phyloP scores from a whole-genome alignment of 2,888 invertebrate species.

The Onthophagus sagittarius region DNA sequence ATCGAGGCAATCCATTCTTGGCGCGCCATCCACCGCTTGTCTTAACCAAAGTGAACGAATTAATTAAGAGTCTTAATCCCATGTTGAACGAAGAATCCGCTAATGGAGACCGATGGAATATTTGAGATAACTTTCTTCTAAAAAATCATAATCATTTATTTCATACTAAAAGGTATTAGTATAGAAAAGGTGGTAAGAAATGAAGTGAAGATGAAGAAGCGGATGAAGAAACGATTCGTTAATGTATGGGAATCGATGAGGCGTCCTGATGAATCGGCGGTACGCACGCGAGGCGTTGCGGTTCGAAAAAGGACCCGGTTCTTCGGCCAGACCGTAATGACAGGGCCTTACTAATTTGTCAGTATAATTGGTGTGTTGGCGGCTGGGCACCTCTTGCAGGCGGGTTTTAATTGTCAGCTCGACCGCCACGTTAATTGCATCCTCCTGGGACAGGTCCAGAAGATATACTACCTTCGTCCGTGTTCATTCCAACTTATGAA shows the following conservation, averaged over 20 bases:
- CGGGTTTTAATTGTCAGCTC: conserved; percentile 46
- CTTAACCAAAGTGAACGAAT: conserved; percentile 10
- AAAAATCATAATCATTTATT: background rate
- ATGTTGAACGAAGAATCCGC: background rate
- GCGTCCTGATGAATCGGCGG: conserved; percentile 26
- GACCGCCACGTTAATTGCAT: conserved; percentile 44
- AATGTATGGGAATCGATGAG: conserved; percentile 30
- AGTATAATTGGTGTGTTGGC: conserved; percentile 46
- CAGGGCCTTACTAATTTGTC: conserved; percentile 47
- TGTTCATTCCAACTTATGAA: background rate
- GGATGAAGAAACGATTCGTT: conserved; percentile 29
- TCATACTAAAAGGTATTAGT: no score
- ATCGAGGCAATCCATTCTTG: conserved; percentile 9
- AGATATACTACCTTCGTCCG: conserved; percentile 1
- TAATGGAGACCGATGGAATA: background rate
- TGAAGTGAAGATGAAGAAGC: background rate
- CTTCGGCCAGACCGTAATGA: conserved; percentile 33
- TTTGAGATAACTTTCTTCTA: background rate
- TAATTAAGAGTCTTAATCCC: background rate
- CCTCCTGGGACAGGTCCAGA: conserved; percentile 25
- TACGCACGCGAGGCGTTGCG: conserved; percentile 24
- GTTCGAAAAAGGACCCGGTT: conserved; percentile 12
- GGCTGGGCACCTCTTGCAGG: conserved; percentile 39
- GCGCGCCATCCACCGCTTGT: conserved; percentile 6
- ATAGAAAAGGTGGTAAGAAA: no score